Evolutionary conservation across 1,140 invertebrate species (phyloP).

Genomic region (Cryptotermes secundus): DNA sequence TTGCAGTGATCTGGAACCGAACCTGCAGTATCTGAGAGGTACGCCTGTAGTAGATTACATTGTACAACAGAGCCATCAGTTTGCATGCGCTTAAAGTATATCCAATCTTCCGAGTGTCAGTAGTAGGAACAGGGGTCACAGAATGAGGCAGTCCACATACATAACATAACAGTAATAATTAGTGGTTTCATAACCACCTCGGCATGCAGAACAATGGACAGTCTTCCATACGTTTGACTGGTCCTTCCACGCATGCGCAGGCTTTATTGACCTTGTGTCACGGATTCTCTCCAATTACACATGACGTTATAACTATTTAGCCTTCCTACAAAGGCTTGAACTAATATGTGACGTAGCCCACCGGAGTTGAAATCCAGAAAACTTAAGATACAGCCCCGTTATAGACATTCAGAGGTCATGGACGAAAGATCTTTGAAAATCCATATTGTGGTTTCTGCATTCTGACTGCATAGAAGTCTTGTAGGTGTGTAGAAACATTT

Average conservation of each 20-base stretch:
- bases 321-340: too few species aligned
- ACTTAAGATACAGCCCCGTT: too few species aligned
- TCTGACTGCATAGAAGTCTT: too few species aligned
- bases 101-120: not conserved
- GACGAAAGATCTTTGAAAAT: too few species aligned
- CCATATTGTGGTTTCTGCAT: too few species aligned
- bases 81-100: not conserved
- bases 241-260: not conserved
- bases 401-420: too few species aligned
- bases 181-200: not conserved
- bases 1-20: too few species aligned
- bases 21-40: too few species aligned
- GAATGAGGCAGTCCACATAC: not conserved
- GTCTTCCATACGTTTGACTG: not conserved
- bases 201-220: not conserved
- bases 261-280: not conserved
- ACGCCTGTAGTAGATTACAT: too few species aligned
- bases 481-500: too few species aligned
- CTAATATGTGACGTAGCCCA: not conserved
- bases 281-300: too few species aligned
- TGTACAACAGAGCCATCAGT: not conserved
- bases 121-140: not conserved
- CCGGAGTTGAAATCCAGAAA: not conserved
- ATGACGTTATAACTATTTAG: not conserved
- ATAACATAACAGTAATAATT: not conserved